Evolutionary conservation across 2,113 vertebrate genomes (phyloP).

Genomic region (Sinosuthora webbiana): DNA sequence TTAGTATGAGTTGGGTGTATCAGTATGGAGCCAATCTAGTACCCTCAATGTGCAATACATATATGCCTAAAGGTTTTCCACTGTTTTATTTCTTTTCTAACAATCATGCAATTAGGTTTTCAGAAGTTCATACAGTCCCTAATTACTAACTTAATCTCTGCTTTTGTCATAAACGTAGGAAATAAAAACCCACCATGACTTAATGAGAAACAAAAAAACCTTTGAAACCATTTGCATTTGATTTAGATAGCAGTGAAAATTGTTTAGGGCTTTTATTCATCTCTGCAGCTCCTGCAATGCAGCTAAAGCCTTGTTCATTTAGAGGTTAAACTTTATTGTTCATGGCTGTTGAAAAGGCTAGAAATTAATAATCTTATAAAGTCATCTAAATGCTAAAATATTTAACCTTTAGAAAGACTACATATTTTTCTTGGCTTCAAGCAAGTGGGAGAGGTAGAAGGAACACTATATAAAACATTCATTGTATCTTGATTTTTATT

Average conservation of each 20-base stretch:
- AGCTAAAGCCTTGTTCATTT: conserved; percentile 24
- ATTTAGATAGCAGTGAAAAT: background rate
- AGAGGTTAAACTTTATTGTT: conserved; percentile 56
- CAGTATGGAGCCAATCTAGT: background rate
- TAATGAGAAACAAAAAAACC: background rate
- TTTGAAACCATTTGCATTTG: background rate
- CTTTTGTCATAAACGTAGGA: background rate
- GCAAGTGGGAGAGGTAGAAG: background rate
- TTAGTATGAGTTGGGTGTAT: background rate
- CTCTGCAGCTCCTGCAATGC: background rate
- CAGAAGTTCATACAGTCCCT: background rate
- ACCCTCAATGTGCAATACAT: accelerated
- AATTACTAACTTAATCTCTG: background rate
- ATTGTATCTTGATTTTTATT: conserved; percentile 31
- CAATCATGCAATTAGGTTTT: background rate
- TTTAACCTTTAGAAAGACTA: conserved; percentile 56
- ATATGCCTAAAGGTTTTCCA: background rate
- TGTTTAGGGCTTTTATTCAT: background rate
- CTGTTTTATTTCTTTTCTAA: background rate
- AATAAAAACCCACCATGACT: background rate
- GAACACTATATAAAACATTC: conserved; percentile 34
- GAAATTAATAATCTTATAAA: conserved; percentile 60
- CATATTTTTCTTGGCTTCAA: conserved; percentile 41
- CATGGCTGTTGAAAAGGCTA: background rate
- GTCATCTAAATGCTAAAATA: conserved; percentile 55